These are phyloP conservation scores for Linnaemya tessellans DNA, from an alignment of 2,888 invertebrate genomes.

Conservation along the genomic window DNA sequence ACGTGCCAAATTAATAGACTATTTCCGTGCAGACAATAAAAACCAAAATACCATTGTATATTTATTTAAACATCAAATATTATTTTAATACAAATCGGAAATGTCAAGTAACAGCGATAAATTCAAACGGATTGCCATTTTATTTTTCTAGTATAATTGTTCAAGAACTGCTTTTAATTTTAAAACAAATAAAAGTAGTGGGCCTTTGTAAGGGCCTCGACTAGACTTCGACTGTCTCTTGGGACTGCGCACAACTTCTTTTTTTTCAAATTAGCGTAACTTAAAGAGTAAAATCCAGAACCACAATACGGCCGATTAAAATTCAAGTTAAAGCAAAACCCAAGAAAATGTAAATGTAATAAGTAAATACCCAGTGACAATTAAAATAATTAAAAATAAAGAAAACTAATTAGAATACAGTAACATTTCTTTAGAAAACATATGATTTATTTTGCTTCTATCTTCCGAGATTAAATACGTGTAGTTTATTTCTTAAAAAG, in stretches of 20 bases:
- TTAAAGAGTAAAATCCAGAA: not conserved
- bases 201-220: too few relatives aligned
- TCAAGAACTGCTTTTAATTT: slow-evolving; percentile 17
- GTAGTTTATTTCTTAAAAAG: not conserved
- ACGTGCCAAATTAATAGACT: not conserved
- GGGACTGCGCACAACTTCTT: too few relatives aligned
- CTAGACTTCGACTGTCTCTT: too few relatives aligned
- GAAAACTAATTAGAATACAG: not conserved
- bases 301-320: too few relatives aligned
- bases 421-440: not conserved
- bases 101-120: slow-evolving; percentile 39
- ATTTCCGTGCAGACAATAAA: slow-evolving; percentile 14
- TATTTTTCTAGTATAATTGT: slow-evolving; percentile 17
- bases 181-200: slow-evolving; percentile 10
- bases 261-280: not conserved
- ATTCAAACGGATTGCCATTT: slow-evolving; percentile 19
- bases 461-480: not conserved
- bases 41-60: not conserved
- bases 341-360: slow-evolving; percentile 13
- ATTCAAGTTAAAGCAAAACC: not conserved
- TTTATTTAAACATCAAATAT: not conserved
- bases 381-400: slow-evolving; percentile 19
- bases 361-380: slow-evolving; percentile 26
- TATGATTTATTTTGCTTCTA: too few relatives aligned
- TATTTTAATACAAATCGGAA: slow-evolving; percentile 42